Base-by-base conservation (phyloP, 2,113 vertebrate species). In the Polypterus bichir region DNA sequence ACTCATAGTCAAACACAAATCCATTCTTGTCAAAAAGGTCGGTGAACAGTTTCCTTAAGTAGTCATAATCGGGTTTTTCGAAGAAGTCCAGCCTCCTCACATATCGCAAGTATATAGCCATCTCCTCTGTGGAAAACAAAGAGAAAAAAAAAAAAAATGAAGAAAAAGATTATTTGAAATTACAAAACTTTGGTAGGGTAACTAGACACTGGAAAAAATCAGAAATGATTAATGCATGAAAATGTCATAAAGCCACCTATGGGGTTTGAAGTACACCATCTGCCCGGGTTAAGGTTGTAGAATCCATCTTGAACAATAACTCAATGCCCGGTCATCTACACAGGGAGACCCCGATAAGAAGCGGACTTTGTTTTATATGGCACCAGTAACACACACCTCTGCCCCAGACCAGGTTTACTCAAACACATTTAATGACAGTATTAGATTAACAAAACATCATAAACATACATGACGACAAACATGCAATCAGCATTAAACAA, bases 51-150 rank as follows among this genome's bases (percentile, higher is more conserved):
- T 93, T 96, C 71, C 94, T 77, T 73, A 98, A 79, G 76, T 98
- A 98, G 68, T 97, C 94, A 0, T 98, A 98, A 71, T 98, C 94
- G 0, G 94, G 94, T 80, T 94, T 97, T 84, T 98, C 94, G 0
- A 98, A 98, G 81, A 98, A 98, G 73, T 97, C 94, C 79, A 97
- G 85, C 62, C 92, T 86, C 73, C 94, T 88, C 71, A 97, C 94
- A 0, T 98, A 98, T 71, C 94, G 91, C 81, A 98, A 77, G 75
- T 98, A 97, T 0, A 94, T 95, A 73, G 94, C 91, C 89, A 98
- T 92, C 80, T 98, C 94, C 82, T 98, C 94, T 97, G 85, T 72
- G 73, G 54, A 69, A 3, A 7, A 4, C 27, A 60, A n/a, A 7
- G 46, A 66, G 72, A 27, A 62, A 4, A 7, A 72, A 59, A 45